phyloP scores from a whole-genome alignment of 2,888 invertebrate species.

The Selenia dentaria region DNA sequence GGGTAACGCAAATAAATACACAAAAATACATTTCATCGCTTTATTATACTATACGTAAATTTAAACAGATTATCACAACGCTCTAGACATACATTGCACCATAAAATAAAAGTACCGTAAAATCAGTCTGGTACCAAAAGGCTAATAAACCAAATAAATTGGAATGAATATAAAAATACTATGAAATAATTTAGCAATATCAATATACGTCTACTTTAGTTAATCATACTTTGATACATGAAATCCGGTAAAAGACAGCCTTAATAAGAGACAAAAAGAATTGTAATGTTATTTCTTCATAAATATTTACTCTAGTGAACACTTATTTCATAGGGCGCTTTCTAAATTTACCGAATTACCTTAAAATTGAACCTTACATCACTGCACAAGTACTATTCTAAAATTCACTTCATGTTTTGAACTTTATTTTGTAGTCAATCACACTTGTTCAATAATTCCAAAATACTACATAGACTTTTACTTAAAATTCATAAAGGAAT shows the following conservation, averaged over 20 bases:
- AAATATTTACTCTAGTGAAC: conserved; percentile 80
- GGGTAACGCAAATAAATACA: too few relatives aligned
- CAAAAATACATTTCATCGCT: conserved; percentile 42
- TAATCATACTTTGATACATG: conserved; percentile 69
- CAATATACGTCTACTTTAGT: conserved; percentile 71
- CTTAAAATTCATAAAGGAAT: conserved; percentile 66
- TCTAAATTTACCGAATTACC: conserved; percentile 63
- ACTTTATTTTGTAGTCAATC: conserved; percentile 69
- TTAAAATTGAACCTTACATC: conserved; percentile 74
- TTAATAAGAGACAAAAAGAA: conserved; percentile 69
- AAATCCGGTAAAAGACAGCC: conserved; percentile 75
- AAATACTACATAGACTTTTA: conserved; percentile 19
- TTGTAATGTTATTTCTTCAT: conserved; percentile 59
- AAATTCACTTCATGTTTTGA: conserved; percentile 67
- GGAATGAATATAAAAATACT: conserved; percentile 84
- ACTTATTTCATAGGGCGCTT: conserved; percentile 76
- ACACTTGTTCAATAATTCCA: conserved; percentile 49
- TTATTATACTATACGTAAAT: conserved; percentile 77
- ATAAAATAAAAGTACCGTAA: conserved; percentile 83
- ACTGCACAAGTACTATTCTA: conserved; percentile 64
- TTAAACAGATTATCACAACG: conserved; percentile 85
- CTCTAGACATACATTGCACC: conserved; percentile 84
- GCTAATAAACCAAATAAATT: conserved; percentile 71
- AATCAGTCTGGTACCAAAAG: conserved; percentile 84
- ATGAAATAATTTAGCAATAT: conserved; percentile 82